These are phyloP conservation scores for Hydrocynus forskahlii DNA, from an alignment of 2,797 vertebrate genomes.

Conservation along the genomic window DNA sequence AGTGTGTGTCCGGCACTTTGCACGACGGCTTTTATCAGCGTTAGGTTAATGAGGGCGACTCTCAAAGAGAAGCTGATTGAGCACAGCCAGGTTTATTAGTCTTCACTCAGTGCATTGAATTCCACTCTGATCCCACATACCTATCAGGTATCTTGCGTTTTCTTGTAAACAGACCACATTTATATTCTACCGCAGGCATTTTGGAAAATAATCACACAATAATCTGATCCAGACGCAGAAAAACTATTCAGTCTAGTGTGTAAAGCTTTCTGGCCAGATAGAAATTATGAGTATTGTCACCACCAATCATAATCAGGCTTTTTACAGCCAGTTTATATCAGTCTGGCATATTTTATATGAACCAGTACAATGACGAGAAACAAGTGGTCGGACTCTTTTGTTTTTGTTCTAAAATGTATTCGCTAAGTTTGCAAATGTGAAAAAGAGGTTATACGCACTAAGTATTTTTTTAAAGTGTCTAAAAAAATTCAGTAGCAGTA, in stretches of 20 bases:
- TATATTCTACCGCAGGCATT: neutral
- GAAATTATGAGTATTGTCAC: neutral
- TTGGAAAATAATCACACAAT: neutral
- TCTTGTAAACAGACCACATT: neutral
- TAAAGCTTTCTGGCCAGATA: neutral
- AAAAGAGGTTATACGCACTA: too few relatives aligned
- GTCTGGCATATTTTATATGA: too few relatives aligned
- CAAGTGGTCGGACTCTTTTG: too few relatives aligned
- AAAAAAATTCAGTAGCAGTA: too few relatives aligned
- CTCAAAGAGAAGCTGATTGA: neutral
- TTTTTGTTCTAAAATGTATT: too few relatives aligned
- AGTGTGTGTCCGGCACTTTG: slow-evolving; percentile 61
- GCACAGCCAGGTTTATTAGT: neutral
- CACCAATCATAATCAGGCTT: neutral
- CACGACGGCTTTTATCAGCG: neutral
- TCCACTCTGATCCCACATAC: neutral
- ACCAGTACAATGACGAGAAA: too few relatives aligned
- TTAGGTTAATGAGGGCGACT: neutral
- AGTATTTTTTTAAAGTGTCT: too few relatives aligned
- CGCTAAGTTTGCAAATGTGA: too few relatives aligned
- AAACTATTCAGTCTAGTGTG: neutral
- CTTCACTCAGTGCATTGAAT: neutral
- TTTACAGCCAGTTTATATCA: neutral
- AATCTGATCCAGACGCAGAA: neutral
- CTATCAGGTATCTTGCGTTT: neutral